phyloP scores from a whole-genome alignment of 2,113 vertebrate species.

The Pelobates fuscus region DNA sequence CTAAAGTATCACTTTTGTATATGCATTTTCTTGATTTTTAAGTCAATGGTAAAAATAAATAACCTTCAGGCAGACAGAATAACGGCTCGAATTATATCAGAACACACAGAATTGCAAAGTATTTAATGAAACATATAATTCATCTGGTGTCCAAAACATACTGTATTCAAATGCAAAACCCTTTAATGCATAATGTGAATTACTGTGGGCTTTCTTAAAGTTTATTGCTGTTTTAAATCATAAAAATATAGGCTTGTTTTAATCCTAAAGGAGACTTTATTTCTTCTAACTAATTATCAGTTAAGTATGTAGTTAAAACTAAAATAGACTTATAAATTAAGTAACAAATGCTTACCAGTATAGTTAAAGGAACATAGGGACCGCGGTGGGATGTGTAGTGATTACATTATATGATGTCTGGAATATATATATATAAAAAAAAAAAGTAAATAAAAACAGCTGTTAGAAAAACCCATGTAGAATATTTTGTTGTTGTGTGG shows the following conservation, averaged over 20 bases:
- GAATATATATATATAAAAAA: too few relatives aligned
- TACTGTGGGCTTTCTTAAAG: constrained; percentile 69
- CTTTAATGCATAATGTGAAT: constrained; percentile 73
- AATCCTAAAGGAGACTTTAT: constrained; percentile 60
- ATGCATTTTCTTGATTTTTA: constrained; percentile 63
- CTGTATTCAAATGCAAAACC: constrained; percentile 77
- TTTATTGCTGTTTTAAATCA: constrained; percentile 75
- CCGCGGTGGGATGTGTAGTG: too few relatives aligned
- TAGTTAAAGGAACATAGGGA: constrained; percentile 42
- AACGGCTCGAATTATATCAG: constrained; percentile 70
- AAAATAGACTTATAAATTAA: constrained; percentile 22
- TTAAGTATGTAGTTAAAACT: constrained; percentile 55
- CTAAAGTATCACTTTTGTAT: constrained; percentile 54
- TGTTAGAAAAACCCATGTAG: too few relatives aligned
- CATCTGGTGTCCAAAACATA: constrained; percentile 69
- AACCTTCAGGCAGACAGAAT: constrained; percentile 70
- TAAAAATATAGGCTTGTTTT: constrained; percentile 63
- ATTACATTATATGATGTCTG: too few relatives aligned
- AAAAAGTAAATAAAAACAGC: too few relatives aligned
- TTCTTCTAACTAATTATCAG: constrained; percentile 53
- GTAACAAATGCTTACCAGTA: constrained; percentile 51
- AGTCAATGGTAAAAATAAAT: constrained; percentile 70
- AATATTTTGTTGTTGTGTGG: too few relatives aligned
- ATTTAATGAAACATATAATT: constrained; percentile 80
- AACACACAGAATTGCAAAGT: constrained; percentile 70